phyloP scores from a whole-genome alignment of 92 coral and sea anemone species.

The Parazoanthus atlanticus region DNA sequence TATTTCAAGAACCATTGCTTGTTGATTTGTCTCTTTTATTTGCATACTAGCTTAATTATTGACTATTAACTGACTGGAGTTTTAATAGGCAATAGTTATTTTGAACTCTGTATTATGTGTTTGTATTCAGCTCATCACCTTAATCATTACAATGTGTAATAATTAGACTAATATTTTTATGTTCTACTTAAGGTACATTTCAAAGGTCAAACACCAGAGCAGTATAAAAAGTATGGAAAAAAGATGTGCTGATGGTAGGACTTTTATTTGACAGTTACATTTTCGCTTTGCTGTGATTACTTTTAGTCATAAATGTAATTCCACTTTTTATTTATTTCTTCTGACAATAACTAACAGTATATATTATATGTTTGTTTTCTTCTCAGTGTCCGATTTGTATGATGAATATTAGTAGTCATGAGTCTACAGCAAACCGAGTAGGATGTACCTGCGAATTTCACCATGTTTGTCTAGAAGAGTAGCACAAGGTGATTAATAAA shows the following conservation, averaged over 20 bases:
- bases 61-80: slow-evolving; percentile 6
- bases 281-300: neutral
- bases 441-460: slow-evolving; percentile 1
- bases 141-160: neutral
- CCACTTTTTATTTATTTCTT: neutral
- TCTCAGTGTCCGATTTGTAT: slow-evolving; percentile 6
- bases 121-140: neutral
- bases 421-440: neutral
- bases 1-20: too few relatives aligned
- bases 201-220: neutral
- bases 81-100: neutral
- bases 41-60: too few relatives aligned
- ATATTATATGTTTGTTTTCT: neutral
- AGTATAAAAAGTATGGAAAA: neutral
- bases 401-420: neutral
- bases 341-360: neutral
- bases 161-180: neutral
- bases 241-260: neutral
- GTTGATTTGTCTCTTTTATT: too few relatives aligned
- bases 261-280: neutral
- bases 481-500: slow-evolving; percentile 1
- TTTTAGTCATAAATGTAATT: neutral
- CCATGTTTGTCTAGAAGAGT: slow-evolving; percentile 14
- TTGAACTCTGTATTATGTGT: neutral
- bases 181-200: neutral